Conservation (phyloP, 2,888 invertebrate species). For the Drosophila differens region DNA sequence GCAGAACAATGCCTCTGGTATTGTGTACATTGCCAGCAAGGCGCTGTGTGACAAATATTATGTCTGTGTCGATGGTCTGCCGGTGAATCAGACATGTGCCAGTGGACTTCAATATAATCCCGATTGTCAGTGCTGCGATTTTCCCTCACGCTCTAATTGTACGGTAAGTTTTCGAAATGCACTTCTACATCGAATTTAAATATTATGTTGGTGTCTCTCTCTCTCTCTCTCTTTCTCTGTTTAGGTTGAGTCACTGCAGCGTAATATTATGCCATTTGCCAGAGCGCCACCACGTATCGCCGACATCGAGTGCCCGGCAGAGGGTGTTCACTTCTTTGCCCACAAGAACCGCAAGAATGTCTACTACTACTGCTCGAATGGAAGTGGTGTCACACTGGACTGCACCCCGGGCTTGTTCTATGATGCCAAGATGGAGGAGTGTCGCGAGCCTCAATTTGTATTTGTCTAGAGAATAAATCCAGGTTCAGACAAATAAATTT, state of each 20-base stretch:
- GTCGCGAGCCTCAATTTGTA: slow-evolving; percentile 73
- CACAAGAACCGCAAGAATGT: slow-evolving; percentile 66
- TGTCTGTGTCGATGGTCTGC: slow-evolving; percentile 77
- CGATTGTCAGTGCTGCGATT: slow-evolving; percentile 73
- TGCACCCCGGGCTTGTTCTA: slow-evolving; percentile 83
- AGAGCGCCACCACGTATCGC: slow-evolving; percentile 77
- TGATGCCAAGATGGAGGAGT: slow-evolving; percentile 71
- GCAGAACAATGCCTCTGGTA: slow-evolving; percentile 67
- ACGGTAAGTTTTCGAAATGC: slow-evolving; percentile 55
- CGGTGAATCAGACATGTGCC: slow-evolving; percentile 68
- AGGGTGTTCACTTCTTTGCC: slow-evolving; percentile 75
- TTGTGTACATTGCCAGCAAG: slow-evolving; percentile 76
- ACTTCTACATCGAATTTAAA: not conserved
- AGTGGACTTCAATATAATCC: slow-evolving; percentile 76
- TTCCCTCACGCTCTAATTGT: slow-evolving; percentile 72
- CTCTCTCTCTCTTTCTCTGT: not conserved
- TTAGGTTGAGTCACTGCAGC: slow-evolving; percentile 71
- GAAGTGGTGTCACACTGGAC: slow-evolving; percentile 79
- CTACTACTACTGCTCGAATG: slow-evolving; percentile 82
- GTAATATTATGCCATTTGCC: slow-evolving; percentile 75
- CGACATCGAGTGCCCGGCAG: slow-evolving; percentile 76
- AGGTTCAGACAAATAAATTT: slow-evolving; percentile 49
- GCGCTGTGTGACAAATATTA: slow-evolving; percentile 76
- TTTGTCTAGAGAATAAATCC: slow-evolving; percentile 27
- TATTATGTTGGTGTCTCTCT: not conserved